These are phyloP conservation scores for Dryobotodes eremita DNA, from an alignment of 2,888 invertebrate species.

Conservation along the genomic window DNA sequence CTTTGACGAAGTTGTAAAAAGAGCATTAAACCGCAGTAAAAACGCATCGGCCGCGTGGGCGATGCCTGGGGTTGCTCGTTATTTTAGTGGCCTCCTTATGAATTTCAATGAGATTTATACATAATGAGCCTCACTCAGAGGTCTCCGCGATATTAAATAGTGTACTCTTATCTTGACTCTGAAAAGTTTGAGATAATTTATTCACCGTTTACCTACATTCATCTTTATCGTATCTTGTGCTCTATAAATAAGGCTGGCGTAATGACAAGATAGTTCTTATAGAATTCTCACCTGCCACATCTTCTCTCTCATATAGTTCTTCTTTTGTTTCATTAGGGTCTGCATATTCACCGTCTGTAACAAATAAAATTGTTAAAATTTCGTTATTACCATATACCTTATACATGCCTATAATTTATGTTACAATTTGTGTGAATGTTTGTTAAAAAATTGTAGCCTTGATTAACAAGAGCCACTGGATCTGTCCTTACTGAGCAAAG, in stretches of 20 bases:
- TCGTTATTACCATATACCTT: neutral
- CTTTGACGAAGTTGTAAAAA: conserved; percentile 90
- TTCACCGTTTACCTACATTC: conserved; percentile 58
- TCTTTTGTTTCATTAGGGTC: conserved; percentile 69
- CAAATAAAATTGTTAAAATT: conserved; percentile 34
- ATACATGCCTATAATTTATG: neutral
- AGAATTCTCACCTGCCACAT: conserved; percentile 73
- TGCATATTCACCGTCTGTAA: conserved; percentile 72
- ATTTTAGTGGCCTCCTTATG: conserved; percentile 88
- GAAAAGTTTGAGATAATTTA: conserved; percentile 58
- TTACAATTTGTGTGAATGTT: neutral
- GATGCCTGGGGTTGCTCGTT: conserved; percentile 79
- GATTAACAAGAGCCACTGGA: neutral
- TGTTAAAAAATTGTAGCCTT: neutral
- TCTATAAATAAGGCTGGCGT: conserved; percentile 13
- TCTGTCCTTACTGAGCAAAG: neutral
- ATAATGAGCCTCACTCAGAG: conserved; percentile 78
- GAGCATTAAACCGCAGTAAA: conserved; percentile 90
- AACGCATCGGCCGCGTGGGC: conserved; percentile 86
- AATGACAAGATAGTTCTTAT: neutral
- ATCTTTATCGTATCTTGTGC: conserved; percentile 45
- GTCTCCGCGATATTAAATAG: conserved; percentile 76
- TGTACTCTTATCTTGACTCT: conserved; percentile 68
- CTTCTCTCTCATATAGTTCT: conserved; percentile 71
- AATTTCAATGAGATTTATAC: conserved; percentile 88